Percentiles rank a stretch among this genome's conserved stretches.
phyloP scores from a whole-genome alignment of 2,888 invertebrate genomes.

The Nephrotoma appendiculata region DNA sequence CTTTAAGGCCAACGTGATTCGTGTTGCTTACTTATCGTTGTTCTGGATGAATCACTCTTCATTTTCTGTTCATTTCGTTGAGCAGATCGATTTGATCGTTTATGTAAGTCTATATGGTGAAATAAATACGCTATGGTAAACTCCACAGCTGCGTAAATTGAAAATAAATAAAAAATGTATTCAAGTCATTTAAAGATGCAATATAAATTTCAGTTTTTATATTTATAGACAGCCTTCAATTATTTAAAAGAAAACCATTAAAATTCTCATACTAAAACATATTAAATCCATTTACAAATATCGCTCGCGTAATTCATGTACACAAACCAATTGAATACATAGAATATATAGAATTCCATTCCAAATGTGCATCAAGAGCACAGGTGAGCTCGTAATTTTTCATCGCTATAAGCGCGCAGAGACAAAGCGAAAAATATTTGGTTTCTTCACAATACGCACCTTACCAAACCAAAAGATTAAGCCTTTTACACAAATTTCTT shows the following conservation, averaged over 20 bases:
- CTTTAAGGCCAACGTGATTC: not conserved
- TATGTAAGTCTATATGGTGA: too few species aligned
- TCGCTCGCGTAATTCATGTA: not conserved
- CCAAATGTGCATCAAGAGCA: not conserved
- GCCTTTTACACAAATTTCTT: not conserved
- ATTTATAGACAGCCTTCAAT: not conserved
- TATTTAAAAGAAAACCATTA: not conserved
- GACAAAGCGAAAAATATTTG: not conserved
- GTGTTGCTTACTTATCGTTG: not conserved
- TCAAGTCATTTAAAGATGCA: too few species aligned
- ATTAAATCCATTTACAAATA: not conserved
- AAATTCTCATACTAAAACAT: not conserved
- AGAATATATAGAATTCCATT: not conserved
- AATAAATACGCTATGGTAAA: too few species aligned
- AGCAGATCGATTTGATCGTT: too few species aligned
- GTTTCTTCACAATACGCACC: not conserved
- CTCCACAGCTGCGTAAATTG: too few species aligned
- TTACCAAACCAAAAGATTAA: not conserved
- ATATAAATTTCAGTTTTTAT: not conserved
- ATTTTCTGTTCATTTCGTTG: too few species aligned
- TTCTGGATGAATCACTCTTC: not conserved
- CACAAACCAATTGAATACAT: not conserved
- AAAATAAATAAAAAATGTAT: too few species aligned
- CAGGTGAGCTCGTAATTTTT: not conserved
- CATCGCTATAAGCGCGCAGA: not conserved